Conservation (phyloP, 2,797 vertebrate species). For the Manis javanica region DNA sequence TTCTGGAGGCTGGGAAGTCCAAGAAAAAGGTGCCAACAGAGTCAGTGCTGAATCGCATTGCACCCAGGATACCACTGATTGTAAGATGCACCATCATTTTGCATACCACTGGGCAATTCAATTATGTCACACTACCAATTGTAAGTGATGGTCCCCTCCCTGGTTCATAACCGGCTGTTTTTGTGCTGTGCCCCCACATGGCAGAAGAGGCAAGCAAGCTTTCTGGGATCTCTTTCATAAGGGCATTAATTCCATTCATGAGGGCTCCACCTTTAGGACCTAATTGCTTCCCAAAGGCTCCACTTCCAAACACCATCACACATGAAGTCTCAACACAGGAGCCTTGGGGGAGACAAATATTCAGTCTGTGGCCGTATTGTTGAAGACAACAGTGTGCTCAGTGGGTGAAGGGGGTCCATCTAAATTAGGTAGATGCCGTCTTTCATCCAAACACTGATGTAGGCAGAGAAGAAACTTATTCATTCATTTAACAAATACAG, state of each 20-base stretch:
- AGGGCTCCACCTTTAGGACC: background rate
- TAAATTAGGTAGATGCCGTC: background rate
- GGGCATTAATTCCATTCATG: background rate
- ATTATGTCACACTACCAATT: background rate
- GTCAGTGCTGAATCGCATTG: background rate
- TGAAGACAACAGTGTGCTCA: background rate
- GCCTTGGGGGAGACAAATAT: background rate
- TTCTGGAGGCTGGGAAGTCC: background rate
- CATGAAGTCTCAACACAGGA: background rate
- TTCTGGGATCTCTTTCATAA: background rate
- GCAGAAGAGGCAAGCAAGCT: background rate
- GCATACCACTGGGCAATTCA: background rate
- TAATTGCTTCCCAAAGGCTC: background rate
- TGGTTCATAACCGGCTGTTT: background rate
- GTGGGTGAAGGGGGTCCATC: background rate
- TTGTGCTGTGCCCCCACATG: background rate
- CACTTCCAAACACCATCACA: background rate
- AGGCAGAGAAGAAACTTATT: background rate
- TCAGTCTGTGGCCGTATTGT: background rate
- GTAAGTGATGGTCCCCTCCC: background rate
- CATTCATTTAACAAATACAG: background rate
- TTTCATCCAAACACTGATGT: background rate
- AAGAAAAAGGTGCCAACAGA: background rate
- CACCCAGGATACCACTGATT: background rate
- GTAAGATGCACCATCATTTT: background rate